Evolutionary conservation across 1,140 invertebrate genomes (phyloP).

Genomic region (Philaenus spumarius): DNA sequence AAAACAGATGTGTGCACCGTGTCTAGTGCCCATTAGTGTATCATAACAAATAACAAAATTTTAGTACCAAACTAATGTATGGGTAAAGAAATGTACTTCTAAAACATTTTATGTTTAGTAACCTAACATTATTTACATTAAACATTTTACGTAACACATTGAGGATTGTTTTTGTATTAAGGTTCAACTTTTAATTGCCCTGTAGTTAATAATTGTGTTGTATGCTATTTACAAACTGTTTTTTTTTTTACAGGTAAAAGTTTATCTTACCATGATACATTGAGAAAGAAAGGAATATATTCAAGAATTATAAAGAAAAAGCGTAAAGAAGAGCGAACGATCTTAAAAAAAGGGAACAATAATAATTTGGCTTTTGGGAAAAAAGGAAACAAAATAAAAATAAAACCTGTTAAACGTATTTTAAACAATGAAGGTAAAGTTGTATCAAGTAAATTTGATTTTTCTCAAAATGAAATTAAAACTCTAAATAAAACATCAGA

Average conservation of each 20-base stretch:
- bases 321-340: constrained; percentile 18
- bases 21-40: no score
- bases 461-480: constrained; percentile 16
- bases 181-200: no score
- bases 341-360: background rate
- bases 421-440: constrained; percentile 19
- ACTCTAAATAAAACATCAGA: constrained; percentile 4
- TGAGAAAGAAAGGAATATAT: constrained; percentile 22
- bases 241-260: constrained; percentile 5
- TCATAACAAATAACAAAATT: no score
- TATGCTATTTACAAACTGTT: no score
- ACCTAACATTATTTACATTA: no score
- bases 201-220: no score
- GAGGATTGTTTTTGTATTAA: no score
- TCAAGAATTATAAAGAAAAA: constrained; percentile 24
- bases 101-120: no score
- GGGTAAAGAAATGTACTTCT: no score
- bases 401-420: constrained; percentile 14
- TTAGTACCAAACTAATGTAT: no score
- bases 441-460: constrained; percentile 23
- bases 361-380: constrained; percentile 2
- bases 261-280: constrained; percentile 6
- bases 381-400: constrained; percentile 5
- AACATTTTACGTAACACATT: no score
- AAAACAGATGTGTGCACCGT: no score